Evolutionary conservation across 2,113 vertebrate genomes (phyloP).

Genomic region (Mirza zaza): DNA sequence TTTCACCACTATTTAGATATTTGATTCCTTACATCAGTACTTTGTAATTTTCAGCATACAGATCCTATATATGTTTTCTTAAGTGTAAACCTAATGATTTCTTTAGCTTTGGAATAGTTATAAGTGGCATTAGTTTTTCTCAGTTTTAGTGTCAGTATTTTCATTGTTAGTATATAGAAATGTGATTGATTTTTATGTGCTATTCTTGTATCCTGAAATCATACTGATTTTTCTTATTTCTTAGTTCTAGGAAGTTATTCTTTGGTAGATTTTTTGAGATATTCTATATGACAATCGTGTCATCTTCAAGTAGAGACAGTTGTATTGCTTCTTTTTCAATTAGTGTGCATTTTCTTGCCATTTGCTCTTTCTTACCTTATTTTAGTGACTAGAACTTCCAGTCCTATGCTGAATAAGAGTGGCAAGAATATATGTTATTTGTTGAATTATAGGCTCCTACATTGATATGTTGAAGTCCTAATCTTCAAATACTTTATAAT

Average conservation of each 20-base stretch:
- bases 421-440: neutral
- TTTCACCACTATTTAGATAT: neutral
- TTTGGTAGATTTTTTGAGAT: neutral
- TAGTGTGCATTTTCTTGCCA: neutral
- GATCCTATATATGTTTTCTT: neutral
- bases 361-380: neutral
- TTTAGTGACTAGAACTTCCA: neutral
- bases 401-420: neutral
- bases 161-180: neutral
- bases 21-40: neutral
- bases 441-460: neutral
- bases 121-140: no score
- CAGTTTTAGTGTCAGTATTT: neutral
- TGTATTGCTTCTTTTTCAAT: neutral
- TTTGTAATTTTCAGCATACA: neutral
- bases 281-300: no score
- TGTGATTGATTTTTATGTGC: neutral
- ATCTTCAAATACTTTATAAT: neutral
- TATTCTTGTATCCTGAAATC: neutral
- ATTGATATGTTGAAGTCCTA: neutral
- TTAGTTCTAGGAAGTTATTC: neutral
- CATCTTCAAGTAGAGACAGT: neutral
- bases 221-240: neutral
- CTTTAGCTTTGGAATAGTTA: neutral
- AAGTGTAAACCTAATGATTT: no score